A percentile compares a stretch with the other conserved stretches of the same genome.
Evolutionary conservation across 2,797 vertebrate species (phyloP).

Genomic region (Microctenopoma lineatum): DNA sequence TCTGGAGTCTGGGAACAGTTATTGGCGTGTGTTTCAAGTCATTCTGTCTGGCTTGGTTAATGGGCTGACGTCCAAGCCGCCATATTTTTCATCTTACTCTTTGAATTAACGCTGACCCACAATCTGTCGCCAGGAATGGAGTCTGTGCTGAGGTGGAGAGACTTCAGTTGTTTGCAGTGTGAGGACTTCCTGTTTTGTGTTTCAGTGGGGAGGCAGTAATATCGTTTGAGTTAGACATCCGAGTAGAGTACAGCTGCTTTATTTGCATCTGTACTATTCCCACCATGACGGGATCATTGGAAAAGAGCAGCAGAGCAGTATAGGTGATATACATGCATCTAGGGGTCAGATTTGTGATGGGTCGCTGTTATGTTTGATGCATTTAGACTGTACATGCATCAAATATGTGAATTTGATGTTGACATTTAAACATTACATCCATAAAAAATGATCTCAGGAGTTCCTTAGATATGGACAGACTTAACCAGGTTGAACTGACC

Average conservation of each 20-base stretch:
- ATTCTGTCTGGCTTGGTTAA: slow-evolving; percentile 51
- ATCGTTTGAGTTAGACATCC: slow-evolving; percentile 14
- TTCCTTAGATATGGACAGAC: not conserved
- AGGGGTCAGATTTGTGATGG: not conserved
- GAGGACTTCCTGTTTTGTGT: slow-evolving; percentile 4
- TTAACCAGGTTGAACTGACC: not conserved
- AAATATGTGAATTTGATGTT: not conserved
- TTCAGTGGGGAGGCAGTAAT: not conserved
- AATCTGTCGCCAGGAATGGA: slow-evolving; percentile 47
- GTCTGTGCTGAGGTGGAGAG: slow-evolving; percentile 33
- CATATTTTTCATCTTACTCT: slow-evolving; percentile 58
- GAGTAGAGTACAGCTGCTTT: slow-evolving; percentile 36
- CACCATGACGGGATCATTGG: not conserved
- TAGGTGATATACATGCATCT: not conserved
- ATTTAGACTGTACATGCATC: not conserved
- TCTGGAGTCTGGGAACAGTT: slow-evolving; percentile 46
- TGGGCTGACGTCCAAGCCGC: slow-evolving; percentile 57
- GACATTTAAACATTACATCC: not conserved
- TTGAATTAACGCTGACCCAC: slow-evolving; percentile 72
- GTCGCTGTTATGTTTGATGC: not conserved
- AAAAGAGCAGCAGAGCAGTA: not conserved
- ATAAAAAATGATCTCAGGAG: not conserved
- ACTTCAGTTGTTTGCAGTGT: slow-evolving; percentile 29
- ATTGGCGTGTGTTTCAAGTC: slow-evolving; percentile 66
- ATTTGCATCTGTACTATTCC: slow-evolving; percentile 26